These are phyloP conservation scores for Brachionus calyciflorus DNA, from an alignment of 1,140 invertebrate species.

Conservation along the genomic window DNA sequence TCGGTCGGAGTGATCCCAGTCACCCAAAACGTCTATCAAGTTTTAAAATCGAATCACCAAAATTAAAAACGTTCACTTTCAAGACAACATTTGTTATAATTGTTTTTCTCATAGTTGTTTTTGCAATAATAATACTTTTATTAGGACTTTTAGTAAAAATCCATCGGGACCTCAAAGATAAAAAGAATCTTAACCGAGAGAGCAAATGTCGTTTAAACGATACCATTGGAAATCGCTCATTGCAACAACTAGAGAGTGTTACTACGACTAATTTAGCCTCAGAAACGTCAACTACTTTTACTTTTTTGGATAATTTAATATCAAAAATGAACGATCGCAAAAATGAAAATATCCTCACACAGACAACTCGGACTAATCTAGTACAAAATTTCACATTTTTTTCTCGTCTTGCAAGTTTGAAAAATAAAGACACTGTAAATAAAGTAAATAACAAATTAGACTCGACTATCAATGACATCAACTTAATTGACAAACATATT, in stretches of 20 bases:
- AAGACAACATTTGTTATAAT: neutral
- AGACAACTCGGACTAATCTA: neutral
- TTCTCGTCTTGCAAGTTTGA: neutral
- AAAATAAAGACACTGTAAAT: neutral
- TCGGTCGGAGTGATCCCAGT: neutral
- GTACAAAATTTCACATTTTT: neutral
- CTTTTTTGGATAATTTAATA: neutral
- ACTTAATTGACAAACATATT: conserved; percentile 36
- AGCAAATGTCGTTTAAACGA: conserved; percentile 17
- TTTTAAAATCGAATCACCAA: neutral
- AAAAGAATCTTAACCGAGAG: conserved; percentile 5
- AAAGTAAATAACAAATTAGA: neutral
- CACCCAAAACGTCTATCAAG: neutral
- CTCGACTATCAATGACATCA: neutral
- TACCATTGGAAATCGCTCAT: neutral
- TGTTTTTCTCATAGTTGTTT: neutral
- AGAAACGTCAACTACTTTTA: neutral
- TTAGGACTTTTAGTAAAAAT: neutral
- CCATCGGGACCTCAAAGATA: neutral
- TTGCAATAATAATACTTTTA: conserved; percentile 4
- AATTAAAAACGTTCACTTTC: neutral
- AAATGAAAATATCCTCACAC: neutral
- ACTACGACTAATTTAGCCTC: neutral
- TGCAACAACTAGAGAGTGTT: neutral
- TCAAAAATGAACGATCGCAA: neutral